Evolutionary conservation across 2,888 invertebrate species (phyloP), one percentile per base, ranked within the genome.

Genomic region (Amitus sp.): DNA sequence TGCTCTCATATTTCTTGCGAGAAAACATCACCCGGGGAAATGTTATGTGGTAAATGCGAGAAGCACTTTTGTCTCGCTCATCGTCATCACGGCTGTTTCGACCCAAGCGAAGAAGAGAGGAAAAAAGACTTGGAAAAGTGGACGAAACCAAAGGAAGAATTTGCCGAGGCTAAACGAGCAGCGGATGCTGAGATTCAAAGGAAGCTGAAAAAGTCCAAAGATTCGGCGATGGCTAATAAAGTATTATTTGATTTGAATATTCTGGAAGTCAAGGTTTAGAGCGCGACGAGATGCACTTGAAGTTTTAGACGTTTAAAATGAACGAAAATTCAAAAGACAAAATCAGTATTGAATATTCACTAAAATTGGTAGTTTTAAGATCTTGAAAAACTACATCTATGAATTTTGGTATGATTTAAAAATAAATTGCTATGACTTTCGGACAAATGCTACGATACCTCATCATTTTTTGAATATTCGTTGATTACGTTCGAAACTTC

Each of bases 1-100:
- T 92, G 92, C 73, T 85, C 86, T 1, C 76, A 85, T 39, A 80
- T 83, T 20, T 84, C 82, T 1, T 93, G 93, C 71, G 82, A 82
- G 37, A 85, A 86, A 47, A 86, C 84, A 18, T 89, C 87, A 68
- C 82, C 88, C 1, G 84, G 90, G 54, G 86, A 89, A 68, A 86
- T 92, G 82, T 73, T 85, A 7, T 93, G 92, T 77, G 73, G 82
- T 2, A 87, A 87, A 66, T 92, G 92, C 75, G 80, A 83, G 12
- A 85, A 87, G 71, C 89, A 91, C 80, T 92, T 85, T 77, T 93
- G 92, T 78, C 82, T 92, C 18, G 82, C 84, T 33, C 93, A 93
- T 75, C 85, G 92, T 52, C 82, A 84, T 72, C 84, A 84, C 67
- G 82, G 79, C 1, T 87, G 86, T 77, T 85, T 86, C 57, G 87